Evolutionary conservation across 2,888 invertebrate species (phyloP), one percentile per base, ranked within the genome.

Genomic region (Venusia cambrica): DNA sequence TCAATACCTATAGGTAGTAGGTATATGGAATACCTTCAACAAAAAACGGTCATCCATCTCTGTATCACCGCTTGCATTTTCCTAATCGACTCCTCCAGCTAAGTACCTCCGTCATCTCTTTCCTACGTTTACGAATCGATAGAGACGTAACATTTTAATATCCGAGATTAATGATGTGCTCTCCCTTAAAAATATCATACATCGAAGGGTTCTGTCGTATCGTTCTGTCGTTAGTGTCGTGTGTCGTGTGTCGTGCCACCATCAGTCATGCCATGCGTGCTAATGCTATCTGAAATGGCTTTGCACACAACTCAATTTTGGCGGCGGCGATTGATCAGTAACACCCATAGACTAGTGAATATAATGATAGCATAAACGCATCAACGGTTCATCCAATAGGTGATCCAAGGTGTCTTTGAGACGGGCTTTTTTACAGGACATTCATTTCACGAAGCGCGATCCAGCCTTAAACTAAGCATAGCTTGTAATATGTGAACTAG

Each of bases 241-340:
- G n/a, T n/a, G n/a, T n/a, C n/a, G n/a, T n/a, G n/a, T n/a, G n/a
- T n/a, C 52, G 45, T 33, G 22, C 37, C 50, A 50, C 57, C 80
- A 84, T 83, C 77, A 72, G 62, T 84, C 81, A 79, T 73, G 73
- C 63, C 81, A 79, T 73, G 73, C 63, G 69, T 69, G 58, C 51
- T 22, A 48, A 49, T 74, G 55, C 54, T 40, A 60, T 61, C 58
- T 57, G 54, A 57, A 66, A 61, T 51, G 47, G 44, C 45, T 45
- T 21, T 9, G n/a, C 19, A 19, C 18, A 3, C 15, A 12, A 33
- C 29, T 29, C 39, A 45, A 40, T 43, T 29, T 35, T 1, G 17
- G 8, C 5, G 17, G 8, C 5, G 13, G n/a, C n/a, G 9, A 34
- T 34, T 21, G 27, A 21, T 34, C 25, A 8, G 19, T 19, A n/a